Base-by-base conservation (phyloP, 2,797 vertebrate genomes). In the Oceanodroma leucorhoa region DNA sequence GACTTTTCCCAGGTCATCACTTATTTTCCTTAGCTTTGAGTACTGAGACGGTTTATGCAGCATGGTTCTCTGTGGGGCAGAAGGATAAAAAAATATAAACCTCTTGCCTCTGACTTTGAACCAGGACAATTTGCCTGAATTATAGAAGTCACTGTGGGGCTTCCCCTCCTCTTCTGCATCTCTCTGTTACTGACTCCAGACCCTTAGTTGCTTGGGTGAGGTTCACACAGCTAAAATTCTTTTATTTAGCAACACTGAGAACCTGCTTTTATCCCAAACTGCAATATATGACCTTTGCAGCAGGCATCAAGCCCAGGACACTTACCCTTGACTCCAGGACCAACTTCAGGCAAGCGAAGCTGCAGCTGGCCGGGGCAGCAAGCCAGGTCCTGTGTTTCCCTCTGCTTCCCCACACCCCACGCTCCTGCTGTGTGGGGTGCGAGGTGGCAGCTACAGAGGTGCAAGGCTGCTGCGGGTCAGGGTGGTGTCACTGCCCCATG, bases 351-450 rank as follows among this genome's bases (percentile, higher is more conserved):
- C 41, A 36, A 55, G 30, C 0, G 1, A 61, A 58, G 62, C 7
- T 62, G 30, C 45, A 82, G 30, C 34, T 66, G 34, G 9, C 26
- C 14, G 4, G 24, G n/a, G 9, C 43, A 64, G 38, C 50, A 62
- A 64, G 8, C 14, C 13, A 12, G 54, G 16, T 36, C 5, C 10
- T 54, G 13, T 11, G 6, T 43, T 61, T 48, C 21, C 7, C 4
- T 55, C 38, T 62, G 26, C 23, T 73, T 77, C 22, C 30, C 38
- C 21, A 13, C 2, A 2, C 1, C 26, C 34, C 21, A 11, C 2
- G 2, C 1, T 45, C 18, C 32, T 45, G 17, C 57, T 73, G 4
- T 22, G 7, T 23, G 9, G 19, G 11, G 5, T 23, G 14, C 0
- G 4, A 81, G 20, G 20, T 65, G 34, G 8, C 26, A 81, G 38